phyloP scores from a whole-genome alignment of 2,888 invertebrate species.

The Epistrophe grossulariae region DNA sequence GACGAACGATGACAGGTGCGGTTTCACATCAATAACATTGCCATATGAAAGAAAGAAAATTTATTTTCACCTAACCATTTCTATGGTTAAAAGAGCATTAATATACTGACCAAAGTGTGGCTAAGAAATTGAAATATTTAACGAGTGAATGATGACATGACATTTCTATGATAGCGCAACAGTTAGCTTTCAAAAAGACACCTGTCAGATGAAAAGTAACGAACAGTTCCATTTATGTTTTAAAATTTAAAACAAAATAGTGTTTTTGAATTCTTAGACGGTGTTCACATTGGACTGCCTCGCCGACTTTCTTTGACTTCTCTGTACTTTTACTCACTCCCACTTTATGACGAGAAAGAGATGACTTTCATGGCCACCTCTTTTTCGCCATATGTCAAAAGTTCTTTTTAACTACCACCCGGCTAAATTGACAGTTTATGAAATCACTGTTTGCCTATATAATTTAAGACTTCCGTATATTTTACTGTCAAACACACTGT shows the following conservation, averaged over 20 bases:
- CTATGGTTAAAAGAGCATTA: background rate
- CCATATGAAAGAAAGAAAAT: conserved; percentile 14
- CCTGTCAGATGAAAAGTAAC: background rate
- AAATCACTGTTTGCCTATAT: too few relatives aligned
- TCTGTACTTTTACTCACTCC: too few relatives aligned
- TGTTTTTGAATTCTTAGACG: too few relatives aligned
- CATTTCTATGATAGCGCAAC: background rate
- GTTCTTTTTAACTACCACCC: too few relatives aligned
- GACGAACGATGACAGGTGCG: conserved; percentile 46
- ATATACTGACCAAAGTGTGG: background rate
- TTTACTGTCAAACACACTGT: conserved; percentile 19
- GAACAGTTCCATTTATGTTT: too few relatives aligned
- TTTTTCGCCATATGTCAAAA: too few relatives aligned
- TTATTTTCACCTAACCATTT: conserved; percentile 1
- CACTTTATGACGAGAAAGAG: too few relatives aligned
- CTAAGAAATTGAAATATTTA: background rate
- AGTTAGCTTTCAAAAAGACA: background rate
- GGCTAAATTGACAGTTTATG: too few relatives aligned
- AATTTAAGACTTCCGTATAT: background rate
- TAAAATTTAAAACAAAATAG: too few relatives aligned
- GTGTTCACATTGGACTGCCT: too few relatives aligned
- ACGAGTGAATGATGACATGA: background rate
- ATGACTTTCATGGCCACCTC: too few relatives aligned
- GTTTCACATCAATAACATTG: conserved; percentile 33
- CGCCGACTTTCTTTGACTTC: too few relatives aligned